Evolutionary conservation across 2,113 vertebrate species (phyloP).

Genomic region (Sinocyclocheilus anshuiensis): DNA sequence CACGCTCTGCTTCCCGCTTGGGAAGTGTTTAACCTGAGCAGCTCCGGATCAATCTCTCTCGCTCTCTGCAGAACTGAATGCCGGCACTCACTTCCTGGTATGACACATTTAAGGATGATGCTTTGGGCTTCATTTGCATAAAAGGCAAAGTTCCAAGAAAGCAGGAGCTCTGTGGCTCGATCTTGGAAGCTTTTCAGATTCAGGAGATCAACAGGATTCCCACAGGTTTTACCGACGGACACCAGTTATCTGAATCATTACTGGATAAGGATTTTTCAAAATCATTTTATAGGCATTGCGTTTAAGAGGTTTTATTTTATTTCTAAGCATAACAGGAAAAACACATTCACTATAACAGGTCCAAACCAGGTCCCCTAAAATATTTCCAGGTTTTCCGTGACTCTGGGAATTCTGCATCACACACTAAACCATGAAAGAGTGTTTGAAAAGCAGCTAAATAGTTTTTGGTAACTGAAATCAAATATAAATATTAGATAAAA

Average conservation of each 20-base stretch:
- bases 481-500: background rate
- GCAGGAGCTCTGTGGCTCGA: conserved; percentile 8
- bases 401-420: background rate
- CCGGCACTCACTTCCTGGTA: conserved; percentile 60
- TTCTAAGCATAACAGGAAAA: background rate
- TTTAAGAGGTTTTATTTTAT: background rate
- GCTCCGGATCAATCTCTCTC: conserved; percentile 3
- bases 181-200: conserved; percentile 31
- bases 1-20: conserved; percentile 16
- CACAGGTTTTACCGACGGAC: background rate
- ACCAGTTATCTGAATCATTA: background rate
- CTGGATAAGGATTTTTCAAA: background rate
- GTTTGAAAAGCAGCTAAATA: background rate
- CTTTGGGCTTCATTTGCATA: conserved; percentile 59
- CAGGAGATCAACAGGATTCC: background rate
- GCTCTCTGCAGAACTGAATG: conserved; percentile 42
- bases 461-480: background rate
- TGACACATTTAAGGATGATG: conserved; percentile 59
- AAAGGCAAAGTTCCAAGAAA: conserved; percentile 57
- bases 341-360: background rate
- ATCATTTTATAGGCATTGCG: background rate
- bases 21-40: conserved; percentile 27
- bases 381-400: background rate
- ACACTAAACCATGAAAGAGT: background rate
- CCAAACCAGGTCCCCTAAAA: background rate